Evolutionary conservation across 2,113 vertebrate species (phyloP).

Genomic region (Ivindomyrus marchei): DNA sequence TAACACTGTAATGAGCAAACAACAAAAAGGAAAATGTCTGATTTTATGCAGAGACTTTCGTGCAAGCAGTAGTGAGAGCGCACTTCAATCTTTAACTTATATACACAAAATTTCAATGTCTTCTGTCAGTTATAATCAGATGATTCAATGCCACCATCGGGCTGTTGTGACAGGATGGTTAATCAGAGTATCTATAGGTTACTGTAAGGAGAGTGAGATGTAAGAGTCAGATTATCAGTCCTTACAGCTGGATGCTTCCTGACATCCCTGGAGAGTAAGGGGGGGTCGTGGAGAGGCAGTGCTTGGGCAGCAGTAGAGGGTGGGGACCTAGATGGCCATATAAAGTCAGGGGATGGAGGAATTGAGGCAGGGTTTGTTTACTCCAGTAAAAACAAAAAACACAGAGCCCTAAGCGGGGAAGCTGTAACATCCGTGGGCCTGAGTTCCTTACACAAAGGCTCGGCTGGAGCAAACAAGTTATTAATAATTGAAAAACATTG

Average conservation of each 20-base stretch:
- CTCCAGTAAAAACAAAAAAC: not conserved
- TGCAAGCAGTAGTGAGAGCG: not conserved
- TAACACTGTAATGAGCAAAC: not conserved
- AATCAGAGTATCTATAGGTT: not conserved
- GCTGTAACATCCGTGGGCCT: not conserved
- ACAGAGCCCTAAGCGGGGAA: not conserved
- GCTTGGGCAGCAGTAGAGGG: not conserved
- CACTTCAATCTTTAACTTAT: not conserved
- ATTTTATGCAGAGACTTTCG: not conserved
- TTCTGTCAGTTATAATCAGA: not conserved
- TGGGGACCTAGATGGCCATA: not conserved
- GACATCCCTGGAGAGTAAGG: not conserved
- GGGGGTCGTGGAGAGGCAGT: not conserved
- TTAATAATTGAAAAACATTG: not conserved
- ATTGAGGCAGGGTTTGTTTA: not conserved
- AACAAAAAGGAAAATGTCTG: not conserved
- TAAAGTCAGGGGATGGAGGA: not conserved
- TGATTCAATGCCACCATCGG: not conserved
- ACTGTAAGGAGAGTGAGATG: not conserved
- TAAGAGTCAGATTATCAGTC: conserved; percentile 30
- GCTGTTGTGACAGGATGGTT: not conserved
- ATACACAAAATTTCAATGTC: not conserved
- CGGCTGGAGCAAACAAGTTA: not conserved
- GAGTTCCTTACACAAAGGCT: not conserved
- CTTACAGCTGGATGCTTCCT: not conserved